Base-by-base conservation (phyloP, 2,888 invertebrate species). In the Chironomus tentans region DNA sequence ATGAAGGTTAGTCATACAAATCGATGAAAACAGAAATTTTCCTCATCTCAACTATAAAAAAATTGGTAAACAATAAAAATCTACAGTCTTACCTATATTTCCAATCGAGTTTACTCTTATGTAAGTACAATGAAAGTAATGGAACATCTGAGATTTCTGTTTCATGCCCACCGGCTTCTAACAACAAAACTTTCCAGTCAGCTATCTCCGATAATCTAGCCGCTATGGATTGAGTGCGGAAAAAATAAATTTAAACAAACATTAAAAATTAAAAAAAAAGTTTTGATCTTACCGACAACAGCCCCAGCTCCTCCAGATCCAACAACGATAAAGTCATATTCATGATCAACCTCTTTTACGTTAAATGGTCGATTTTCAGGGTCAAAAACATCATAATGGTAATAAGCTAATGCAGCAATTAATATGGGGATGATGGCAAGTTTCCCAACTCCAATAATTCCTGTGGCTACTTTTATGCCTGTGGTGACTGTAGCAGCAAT, bases 31-130 rank as follows among this genome's bases (percentile, higher is more conserved):
- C 22, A 28, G 1, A 28, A 28, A 28, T 28, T 28, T 48, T 48
- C 5, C 50, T n/a, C 50, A n/a, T 15, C 15, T 15, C 15, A 6
- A 15, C 50, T 50, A 4, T 15, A 1, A 38, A 38, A 38, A 2
- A 38, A 38, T 38, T 38, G 38, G 28, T 38, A 38, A 38, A 38
- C 38, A 38, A 38, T 38, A 38, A 38, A 38, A 10, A 38, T 38
- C 7, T 38, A 10, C 38, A 38, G 38, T 3, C 85, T 85, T 81
- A 91, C 90, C 91, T 88, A 84, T 94, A 95, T 80, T 93, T 93
- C 95, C 95, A 95, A 83, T 95, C 95, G 80, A 94, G 82, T 85
- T 92, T 92, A 82, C 94, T 94, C 80, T 94, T 93, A 83, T 95
- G 95, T 80, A 95, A 86, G 82, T 93, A 95, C 68, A 95, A 82